These are phyloP conservation scores for Margaritifera margaritifera DNA, from an alignment of 2,888 invertebrate species.

Conservation along the genomic window DNA sequence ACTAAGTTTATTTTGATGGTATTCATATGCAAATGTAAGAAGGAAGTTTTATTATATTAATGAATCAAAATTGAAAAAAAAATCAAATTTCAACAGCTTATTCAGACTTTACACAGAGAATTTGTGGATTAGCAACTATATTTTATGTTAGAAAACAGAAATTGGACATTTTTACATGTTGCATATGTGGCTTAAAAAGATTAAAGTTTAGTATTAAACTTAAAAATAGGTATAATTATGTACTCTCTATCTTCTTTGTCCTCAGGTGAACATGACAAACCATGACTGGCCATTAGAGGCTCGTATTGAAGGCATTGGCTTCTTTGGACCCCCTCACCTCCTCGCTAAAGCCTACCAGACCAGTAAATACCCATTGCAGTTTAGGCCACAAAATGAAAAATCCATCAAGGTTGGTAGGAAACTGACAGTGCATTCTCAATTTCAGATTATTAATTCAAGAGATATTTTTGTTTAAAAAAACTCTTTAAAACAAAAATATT, in stretches of 20 bases:
- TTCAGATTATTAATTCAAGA: no score
- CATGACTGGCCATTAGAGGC: conserved; percentile 69
- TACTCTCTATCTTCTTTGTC: conserved; percentile 6
- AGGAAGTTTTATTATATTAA: no score
- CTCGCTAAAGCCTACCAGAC: conserved; percentile 67
- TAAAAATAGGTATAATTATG: background rate
- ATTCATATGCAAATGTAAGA: no score
- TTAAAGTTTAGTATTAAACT: background rate
- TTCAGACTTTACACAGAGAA: no score
- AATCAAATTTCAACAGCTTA: no score
- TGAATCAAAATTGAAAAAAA: no score
- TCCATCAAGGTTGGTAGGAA: conserved; percentile 45
- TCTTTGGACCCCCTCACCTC: conserved; percentile 65
- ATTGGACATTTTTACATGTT: no score
- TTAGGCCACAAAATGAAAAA: conserved; percentile 68
- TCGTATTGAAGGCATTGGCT: conserved; percentile 63
- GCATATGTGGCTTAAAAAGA: background rate
- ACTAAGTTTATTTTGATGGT: no score
- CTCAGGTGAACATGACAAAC: conserved; percentile 68
- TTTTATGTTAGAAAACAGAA: background rate
- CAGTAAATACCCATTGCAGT: conserved; percentile 67
- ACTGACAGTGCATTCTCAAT: no score
- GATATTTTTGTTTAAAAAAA: no score
- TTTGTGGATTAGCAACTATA: no score
- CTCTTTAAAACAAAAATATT: no score